phyloP scores from a whole-genome alignment of 2,888 invertebrate species.

The Antheraea assamensis region DNA sequence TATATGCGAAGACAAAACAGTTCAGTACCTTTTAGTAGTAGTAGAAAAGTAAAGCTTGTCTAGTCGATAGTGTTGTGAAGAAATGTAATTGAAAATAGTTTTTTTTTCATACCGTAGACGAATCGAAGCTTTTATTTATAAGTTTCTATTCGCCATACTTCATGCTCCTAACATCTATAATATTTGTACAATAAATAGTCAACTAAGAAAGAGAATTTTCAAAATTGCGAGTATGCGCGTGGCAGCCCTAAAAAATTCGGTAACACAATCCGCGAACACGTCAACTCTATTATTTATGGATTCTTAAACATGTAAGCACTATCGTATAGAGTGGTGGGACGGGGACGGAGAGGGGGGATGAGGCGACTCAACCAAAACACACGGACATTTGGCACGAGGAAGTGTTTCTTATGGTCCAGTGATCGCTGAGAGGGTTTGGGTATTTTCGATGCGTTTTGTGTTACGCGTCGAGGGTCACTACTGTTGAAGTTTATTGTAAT shows the following conservation, averaged over 20 bases:
- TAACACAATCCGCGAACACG: slow-evolving; percentile 75
- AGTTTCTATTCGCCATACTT: too few relatives aligned
- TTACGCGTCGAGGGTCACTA: slow-evolving; percentile 1
- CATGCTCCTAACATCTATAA: too few relatives aligned
- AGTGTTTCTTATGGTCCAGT: slow-evolving; percentile 72
- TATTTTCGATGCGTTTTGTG: slow-evolving; percentile 36
- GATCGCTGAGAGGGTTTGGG: slow-evolving; percentile 55
- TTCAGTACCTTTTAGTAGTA: too few relatives aligned
- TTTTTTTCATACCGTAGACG: too few relatives aligned
- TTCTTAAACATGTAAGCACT: slow-evolving; percentile 81
- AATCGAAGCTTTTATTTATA: too few relatives aligned
- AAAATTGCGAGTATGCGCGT: not conserved
- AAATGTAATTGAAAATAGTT: too few relatives aligned
- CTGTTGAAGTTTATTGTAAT: not conserved
- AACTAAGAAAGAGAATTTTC: too few relatives aligned
- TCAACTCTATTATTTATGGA: slow-evolving; percentile 83
- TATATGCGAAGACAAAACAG: too few relatives aligned
- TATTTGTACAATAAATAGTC: too few relatives aligned
- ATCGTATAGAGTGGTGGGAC: slow-evolving; percentile 52
- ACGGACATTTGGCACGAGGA: slow-evolving; percentile 78
- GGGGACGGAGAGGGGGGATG: slow-evolving; percentile 34
- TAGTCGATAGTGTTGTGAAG: too few relatives aligned
- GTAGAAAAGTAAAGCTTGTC: too few relatives aligned
- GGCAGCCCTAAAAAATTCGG: slow-evolving; percentile 37
- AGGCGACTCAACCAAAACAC: slow-evolving; percentile 46